Evolutionary conservation across 2,888 invertebrate species (phyloP).

Genomic region (Eristalis pertinax): DNA sequence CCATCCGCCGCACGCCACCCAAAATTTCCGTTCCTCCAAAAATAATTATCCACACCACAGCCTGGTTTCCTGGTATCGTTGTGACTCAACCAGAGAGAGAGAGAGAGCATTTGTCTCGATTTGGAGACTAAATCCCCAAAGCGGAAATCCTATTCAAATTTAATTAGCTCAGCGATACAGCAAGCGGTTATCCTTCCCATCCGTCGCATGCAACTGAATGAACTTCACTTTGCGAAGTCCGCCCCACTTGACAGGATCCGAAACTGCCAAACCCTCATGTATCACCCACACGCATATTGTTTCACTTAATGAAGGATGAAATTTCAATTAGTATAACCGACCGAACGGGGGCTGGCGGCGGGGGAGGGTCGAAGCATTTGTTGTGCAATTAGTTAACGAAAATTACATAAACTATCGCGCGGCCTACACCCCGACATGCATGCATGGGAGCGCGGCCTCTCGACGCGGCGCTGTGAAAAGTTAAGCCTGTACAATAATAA

Average conservation of each 20-base stretch:
- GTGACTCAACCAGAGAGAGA: not conserved
- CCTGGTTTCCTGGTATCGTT: slow-evolving; percentile 23
- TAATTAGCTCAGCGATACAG: slow-evolving; percentile 57
- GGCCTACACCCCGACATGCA: not conserved
- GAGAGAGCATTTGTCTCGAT: not conserved
- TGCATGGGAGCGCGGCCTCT: not conserved
- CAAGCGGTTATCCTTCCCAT: slow-evolving; percentile 40
- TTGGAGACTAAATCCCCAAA: not conserved
- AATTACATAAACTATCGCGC: slow-evolving; percentile 42
- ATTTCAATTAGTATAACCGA: slow-evolving; percentile 68
- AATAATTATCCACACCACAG: slow-evolving; percentile 56
- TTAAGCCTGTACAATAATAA: slow-evolving; percentile 45
- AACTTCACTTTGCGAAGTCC: slow-evolving; percentile 9
- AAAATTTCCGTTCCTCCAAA: slow-evolving; percentile 50
- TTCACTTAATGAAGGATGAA: slow-evolving; percentile 67
- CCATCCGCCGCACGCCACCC: slow-evolving; percentile 7
- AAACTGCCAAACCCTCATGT: not conserved
- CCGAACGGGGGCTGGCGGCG: not conserved
- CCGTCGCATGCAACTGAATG: slow-evolving; percentile 28
- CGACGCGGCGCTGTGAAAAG: slow-evolving; percentile 17
- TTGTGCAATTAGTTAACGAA: slow-evolving; percentile 65
- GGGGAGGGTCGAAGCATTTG: slow-evolving; percentile 42
- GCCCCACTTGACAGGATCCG: not conserved
- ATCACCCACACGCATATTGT: slow-evolving; percentile 12
- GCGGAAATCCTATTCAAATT: slow-evolving; percentile 69